phyloP scores from a whole-genome alignment of 2,888 invertebrate genomes.

The Coecobrya sp. region DNA sequence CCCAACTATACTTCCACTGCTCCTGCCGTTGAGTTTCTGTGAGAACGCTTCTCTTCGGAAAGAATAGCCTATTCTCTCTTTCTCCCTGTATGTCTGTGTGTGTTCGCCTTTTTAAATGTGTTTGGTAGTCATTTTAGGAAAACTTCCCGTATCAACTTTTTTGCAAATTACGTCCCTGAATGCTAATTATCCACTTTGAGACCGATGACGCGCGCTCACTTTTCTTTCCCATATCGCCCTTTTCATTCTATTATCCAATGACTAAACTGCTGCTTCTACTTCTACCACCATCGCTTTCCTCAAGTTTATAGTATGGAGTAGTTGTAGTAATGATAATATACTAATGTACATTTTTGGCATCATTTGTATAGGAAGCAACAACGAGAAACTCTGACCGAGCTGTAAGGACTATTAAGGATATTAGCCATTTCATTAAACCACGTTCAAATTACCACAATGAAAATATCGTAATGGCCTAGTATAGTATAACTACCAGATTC shows the following conservation, averaged over 20 bases:
- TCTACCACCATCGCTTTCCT: not conserved
- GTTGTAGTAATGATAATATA: constrained; percentile 6
- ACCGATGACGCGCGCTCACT: constrained; percentile 37
- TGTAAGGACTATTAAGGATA: constrained; percentile 20
- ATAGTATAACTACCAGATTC: not conserved
- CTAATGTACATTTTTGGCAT: constrained; percentile 45
- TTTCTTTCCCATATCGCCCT: constrained; percentile 33
- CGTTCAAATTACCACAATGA: constrained; percentile 26
- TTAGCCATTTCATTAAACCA: constrained; percentile 48
- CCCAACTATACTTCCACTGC: not conserved
- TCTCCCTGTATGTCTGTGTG: not conserved
- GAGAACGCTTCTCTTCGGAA: constrained; percentile 34
- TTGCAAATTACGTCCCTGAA: constrained; percentile 81
- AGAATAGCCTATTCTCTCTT: not conserved
- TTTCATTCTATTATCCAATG: not conserved
- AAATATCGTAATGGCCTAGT: not conserved
- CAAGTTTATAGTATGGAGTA: not conserved
- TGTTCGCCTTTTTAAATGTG: not conserved
- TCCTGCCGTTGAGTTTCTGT: not conserved
- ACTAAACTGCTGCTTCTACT: not conserved
- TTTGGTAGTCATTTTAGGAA: constrained; percentile 54
- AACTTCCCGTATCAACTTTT: constrained; percentile 75
- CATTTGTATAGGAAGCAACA: not conserved
- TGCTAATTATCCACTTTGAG: constrained; percentile 79
- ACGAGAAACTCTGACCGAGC: not conserved